phyloP scores from a whole-genome alignment of 2,888 invertebrate genomes.

The Ischnus inquisitorius region DNA sequence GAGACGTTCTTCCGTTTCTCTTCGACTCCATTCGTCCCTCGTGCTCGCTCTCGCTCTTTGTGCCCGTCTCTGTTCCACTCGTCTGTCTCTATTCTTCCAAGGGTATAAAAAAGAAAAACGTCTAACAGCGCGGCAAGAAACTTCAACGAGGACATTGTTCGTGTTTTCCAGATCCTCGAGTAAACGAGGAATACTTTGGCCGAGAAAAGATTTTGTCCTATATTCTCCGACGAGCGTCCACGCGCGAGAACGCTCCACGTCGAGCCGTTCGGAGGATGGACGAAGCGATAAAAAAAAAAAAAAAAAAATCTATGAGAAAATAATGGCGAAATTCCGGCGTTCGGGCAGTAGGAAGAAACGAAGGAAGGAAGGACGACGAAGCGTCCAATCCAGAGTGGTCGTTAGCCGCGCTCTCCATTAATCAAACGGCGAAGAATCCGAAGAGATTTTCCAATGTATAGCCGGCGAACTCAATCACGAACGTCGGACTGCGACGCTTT shows the following conservation, averaged over 20 bases:
- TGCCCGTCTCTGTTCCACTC: constrained; percentile 22
- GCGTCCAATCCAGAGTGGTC: constrained; percentile 40
- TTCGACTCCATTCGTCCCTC: constrained; percentile 8
- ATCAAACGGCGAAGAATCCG: constrained; percentile 45
- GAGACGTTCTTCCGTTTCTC: constrained; percentile 27
- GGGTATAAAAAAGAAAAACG: constrained; percentile 1
- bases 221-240: constrained; percentile 14
- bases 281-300: constrained; percentile 21
- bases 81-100: constrained; percentile 15
- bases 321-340: constrained; percentile 49
- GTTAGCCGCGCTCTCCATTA: constrained; percentile 49
- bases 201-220: constrained; percentile 11
- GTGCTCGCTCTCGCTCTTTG: constrained; percentile 15
- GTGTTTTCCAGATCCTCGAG: constrained; percentile 26
- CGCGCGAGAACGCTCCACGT: neutral
- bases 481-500: neutral
- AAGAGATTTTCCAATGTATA: constrained; percentile 2
- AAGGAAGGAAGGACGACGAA: constrained; percentile 5
- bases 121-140: constrained; percentile 15
- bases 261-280: neutral
- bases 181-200: constrained; percentile 48
- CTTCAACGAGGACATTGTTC: constrained; percentile 14
- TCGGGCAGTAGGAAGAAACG: neutral
- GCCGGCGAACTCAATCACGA: neutral
- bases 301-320: constrained; percentile 48